phyloP scores from a whole-genome alignment of 2,888 invertebrate genomes.

The Clanis bilineata region DNA sequence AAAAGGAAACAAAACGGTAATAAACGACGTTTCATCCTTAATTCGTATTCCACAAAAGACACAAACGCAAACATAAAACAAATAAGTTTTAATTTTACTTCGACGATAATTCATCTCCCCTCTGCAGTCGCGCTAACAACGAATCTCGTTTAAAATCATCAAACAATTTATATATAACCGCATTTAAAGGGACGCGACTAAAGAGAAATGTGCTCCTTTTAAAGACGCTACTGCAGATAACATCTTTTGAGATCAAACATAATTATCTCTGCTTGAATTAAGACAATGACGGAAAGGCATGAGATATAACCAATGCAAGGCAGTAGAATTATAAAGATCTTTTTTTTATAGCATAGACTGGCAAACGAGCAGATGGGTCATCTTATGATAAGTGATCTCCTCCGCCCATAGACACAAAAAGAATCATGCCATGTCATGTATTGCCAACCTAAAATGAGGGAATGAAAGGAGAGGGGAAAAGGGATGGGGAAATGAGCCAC shows the following conservation, averaged over 20 bases:
- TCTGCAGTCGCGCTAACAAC: background rate
- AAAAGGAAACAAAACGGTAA: background rate
- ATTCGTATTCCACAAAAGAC: slow-evolving; percentile 5
- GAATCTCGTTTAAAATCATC: slow-evolving; percentile 13
- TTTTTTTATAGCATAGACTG: too few species aligned
- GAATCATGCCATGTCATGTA: too few species aligned
- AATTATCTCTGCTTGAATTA: background rate
- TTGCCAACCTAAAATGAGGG: too few species aligned
- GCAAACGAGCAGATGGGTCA: too few species aligned
- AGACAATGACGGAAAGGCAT: background rate
- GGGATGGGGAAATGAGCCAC: too few species aligned
- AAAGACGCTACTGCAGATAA: background rate
- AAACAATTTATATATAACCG: slow-evolving; percentile 14
- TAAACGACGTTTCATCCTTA: background rate
- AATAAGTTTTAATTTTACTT: slow-evolving; percentile 12
- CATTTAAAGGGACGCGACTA: background rate
- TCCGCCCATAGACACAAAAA: too few species aligned
- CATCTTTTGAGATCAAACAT: slow-evolving; percentile 4
- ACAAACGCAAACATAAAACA: slow-evolving; percentile 9
- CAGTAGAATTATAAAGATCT: too few species aligned
- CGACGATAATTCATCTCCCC: slow-evolving; percentile 9
- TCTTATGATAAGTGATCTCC: too few species aligned
- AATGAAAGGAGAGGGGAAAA: too few species aligned
- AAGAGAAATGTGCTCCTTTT: background rate
- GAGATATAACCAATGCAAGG: background rate